These are phyloP conservation scores for Aleiodes sp. DNA, from an alignment of 1,140 invertebrate species.

Conservation along the genomic window DNA sequence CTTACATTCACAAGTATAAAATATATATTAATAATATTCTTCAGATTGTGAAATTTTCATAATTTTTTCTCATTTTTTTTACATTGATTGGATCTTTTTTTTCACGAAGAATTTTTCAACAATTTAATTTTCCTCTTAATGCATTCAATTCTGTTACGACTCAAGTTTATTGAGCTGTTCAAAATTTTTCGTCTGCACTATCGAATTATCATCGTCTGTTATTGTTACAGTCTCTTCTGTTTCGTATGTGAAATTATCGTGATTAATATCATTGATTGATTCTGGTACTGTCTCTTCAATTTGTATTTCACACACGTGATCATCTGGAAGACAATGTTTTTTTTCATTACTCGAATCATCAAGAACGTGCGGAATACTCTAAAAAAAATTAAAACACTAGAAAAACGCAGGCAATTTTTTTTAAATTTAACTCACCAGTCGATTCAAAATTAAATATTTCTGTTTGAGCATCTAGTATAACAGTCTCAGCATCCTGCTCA, in stretches of 20 bases:
- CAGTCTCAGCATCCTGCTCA: slow-evolving; percentile 17
- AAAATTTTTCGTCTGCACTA: slow-evolving; percentile 39
- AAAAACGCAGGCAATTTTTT: slow-evolving; percentile 19
- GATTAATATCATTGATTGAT: slow-evolving; percentile 63
- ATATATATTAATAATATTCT: slow-evolving; percentile 34
- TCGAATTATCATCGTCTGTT: slow-evolving; percentile 1
- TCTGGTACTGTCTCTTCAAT: slow-evolving; percentile 37
- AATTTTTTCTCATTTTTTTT: slow-evolving; percentile 3
- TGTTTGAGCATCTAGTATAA: slow-evolving; percentile 47
- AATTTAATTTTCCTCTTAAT: slow-evolving; percentile 16
- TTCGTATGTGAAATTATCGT: slow-evolving; percentile 67
- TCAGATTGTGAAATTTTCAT: neutral
- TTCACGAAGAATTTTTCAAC: slow-evolving; percentile 23
- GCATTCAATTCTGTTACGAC: slow-evolving; percentile 39
- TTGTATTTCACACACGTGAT: slow-evolving; percentile 39
- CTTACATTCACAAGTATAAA: slow-evolving; percentile 35
- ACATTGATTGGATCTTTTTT: neutral
- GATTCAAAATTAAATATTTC: slow-evolving; percentile 49
- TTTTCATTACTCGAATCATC: too few relatives aligned
- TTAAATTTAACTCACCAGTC: slow-evolving; percentile 37
- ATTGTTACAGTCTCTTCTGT: slow-evolving; percentile 39
- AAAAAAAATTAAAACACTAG: slow-evolving; percentile 19
- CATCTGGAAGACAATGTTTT: slow-evolving; percentile 40
- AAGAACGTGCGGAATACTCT: neutral
- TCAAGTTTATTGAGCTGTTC: slow-evolving; percentile 45